A percentile compares a stretch with the other conserved stretches of the same genome.
These are phyloP conservation scores for Macaca nemestrina DNA, from an alignment of 2,113 vertebrate genomes.

Conservation along the genomic window DNA sequence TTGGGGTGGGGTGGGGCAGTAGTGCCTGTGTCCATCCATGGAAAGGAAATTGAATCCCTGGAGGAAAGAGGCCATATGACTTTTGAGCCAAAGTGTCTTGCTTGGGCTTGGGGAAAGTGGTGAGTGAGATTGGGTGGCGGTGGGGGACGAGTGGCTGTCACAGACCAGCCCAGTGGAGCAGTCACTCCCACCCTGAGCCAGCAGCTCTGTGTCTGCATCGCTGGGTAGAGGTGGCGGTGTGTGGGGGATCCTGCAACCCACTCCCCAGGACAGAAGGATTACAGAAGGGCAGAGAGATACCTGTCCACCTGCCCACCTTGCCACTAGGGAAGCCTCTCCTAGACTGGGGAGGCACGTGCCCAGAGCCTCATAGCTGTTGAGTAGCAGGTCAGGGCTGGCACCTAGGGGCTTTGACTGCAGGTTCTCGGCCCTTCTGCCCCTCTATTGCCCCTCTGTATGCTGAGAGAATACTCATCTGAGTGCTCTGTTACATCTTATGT, in stretches of 20 bases:
- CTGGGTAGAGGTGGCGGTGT: background rate
- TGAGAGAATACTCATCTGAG: background rate
- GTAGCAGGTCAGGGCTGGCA: background rate
- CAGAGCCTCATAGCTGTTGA: background rate
- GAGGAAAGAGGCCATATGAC: background rate
- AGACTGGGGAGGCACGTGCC: rapidly evolving
- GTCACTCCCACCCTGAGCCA: background rate
- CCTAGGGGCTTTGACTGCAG: background rate
- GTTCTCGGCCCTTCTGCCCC: background rate
- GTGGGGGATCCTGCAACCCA: background rate
- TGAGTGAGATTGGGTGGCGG: background rate
- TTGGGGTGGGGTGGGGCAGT: background rate
- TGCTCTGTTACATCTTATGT: background rate
- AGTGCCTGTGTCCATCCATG: background rate
- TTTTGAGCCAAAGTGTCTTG: background rate
- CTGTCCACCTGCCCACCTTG: background rate
- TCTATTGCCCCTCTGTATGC: background rate
- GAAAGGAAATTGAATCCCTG: background rate
- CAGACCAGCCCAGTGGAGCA: background rate
- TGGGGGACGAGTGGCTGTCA: background rate
- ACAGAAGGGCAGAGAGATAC: background rate
- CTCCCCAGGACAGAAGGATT: background rate
- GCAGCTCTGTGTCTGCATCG: background rate
- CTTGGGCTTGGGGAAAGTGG: conserved; percentile 13
- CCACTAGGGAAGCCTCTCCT: background rate